These are phyloP conservation scores for Lophotriccus pileatus DNA, from an alignment of 2,797 vertebrate species.

Conservation along the genomic window DNA sequence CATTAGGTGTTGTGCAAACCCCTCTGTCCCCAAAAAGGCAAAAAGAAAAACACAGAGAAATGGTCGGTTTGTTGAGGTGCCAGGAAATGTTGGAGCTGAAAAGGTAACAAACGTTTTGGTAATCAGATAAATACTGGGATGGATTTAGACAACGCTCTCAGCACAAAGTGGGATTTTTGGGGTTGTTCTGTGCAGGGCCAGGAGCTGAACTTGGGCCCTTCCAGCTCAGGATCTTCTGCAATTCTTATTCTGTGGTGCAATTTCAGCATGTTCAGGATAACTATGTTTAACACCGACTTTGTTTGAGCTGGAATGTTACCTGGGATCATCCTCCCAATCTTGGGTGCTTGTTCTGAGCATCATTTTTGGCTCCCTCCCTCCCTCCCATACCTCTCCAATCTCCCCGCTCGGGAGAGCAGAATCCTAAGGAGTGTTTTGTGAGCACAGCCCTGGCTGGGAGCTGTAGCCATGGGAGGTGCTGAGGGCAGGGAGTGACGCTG, in stretches of 20 bases:
- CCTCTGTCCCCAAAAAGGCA: not conserved
- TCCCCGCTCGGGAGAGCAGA: not conserved
- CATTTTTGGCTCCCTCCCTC: not conserved
- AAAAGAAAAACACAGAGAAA: not conserved
- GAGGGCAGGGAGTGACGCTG: not conserved
- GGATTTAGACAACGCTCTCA: not conserved
- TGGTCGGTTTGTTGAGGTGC: not conserved
- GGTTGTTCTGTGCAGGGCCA: not conserved
- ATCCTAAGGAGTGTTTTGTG: not conserved
- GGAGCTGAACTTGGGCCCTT: not conserved
- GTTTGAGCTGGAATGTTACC: not conserved
- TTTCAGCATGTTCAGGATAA: not conserved
- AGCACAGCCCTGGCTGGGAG: not conserved
- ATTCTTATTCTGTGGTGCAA: not conserved
- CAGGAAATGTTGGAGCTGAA: not conserved
- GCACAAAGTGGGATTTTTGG: not conserved
- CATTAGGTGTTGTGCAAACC: not conserved
- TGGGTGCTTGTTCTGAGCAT: not conserved
- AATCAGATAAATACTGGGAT: not conserved
- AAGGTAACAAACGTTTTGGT: not conserved
- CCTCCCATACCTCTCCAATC: not conserved
- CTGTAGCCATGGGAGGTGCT: not conserved
- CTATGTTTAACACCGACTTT: not conserved
- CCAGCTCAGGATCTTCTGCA: not conserved
- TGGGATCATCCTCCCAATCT: not conserved